Evolutionary conservation across 2,888 invertebrate genomes (phyloP), one percentile per base, ranked within the genome.

Genomic region (Griposia aprilina): DNA sequence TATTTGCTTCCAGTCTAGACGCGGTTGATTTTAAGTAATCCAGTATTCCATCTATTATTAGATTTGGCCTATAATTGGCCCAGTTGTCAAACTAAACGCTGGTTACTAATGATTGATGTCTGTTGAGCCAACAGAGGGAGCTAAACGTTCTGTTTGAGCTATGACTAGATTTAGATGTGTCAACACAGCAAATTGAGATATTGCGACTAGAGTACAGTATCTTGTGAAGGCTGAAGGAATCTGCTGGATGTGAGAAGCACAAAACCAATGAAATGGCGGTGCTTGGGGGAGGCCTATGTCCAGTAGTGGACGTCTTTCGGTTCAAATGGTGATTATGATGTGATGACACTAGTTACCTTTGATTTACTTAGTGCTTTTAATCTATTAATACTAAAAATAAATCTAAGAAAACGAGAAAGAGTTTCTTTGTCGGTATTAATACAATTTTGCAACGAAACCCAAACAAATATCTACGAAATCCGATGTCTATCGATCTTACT

Each of bases 1-100:
- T 74, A 63, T 81, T 59, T 69, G 36, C 77, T 70, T 13, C 15
- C 41, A 62, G 77, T 74, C 57, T 81, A 59, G 67, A 68, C 67
- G 0, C 15, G 23, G 48, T 26, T 13, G 15, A n/a, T 57, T 57
- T 52, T 55, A 36, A 1, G 45, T 45, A 45, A 36, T 59, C 65
- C 15, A 57, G 30, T 30, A 63, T 57, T 57, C 5, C 10, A 11
- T 26, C 6, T 50, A 50, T 20, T 50, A 23, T 67, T 26, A 15
- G 17, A n/a, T 60, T 20, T 52, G 5, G 57, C 5, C 17, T 45
- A 63, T 80, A 63, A 62, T 74, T 74, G 41, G 50, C 26, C 20
- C 11, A 8, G 17, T 20, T 80, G 36, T 80, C 70, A 60, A 36
- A 55, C 66, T 41, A 55, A 69, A 60, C 41, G 41, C 41, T 41